These are phyloP conservation scores for Peromyscus californicus DNA, from an alignment of 2,113 vertebrate species.

Conservation along the genomic window DNA sequence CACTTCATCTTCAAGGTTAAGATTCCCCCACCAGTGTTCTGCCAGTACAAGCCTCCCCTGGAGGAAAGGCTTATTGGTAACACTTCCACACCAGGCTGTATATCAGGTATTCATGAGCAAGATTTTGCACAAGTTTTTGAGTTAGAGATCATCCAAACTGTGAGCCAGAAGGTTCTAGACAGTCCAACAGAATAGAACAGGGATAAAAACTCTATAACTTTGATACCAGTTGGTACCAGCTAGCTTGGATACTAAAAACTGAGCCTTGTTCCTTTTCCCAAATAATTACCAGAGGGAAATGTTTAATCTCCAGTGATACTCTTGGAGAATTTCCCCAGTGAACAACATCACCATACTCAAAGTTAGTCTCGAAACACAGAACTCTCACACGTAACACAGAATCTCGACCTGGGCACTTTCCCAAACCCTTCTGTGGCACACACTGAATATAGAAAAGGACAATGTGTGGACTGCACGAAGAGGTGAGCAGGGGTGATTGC, in stretches of 20 bases:
- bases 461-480: not conserved
- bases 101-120: not conserved
- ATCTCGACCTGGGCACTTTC: conserved; percentile 18
- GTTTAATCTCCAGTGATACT: conserved; percentile 7
- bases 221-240: not conserved
- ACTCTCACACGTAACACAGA: not conserved
- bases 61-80: conserved; percentile 4
- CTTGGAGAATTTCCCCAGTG: conserved; percentile 8
- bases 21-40: not conserved
- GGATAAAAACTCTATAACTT: not conserved
- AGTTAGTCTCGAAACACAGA: conserved; percentile 27
- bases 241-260: not conserved
- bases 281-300: conserved; percentile 29
- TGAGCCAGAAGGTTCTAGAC: not conserved
- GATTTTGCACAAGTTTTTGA: not conserved
- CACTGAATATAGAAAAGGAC: not conserved
- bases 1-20: conserved; percentile 45
- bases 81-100: not conserved
- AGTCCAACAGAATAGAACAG: not conserved
- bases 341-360: not conserved
- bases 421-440: not conserved
- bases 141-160: not conserved
- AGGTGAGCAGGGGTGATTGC: not conserved
- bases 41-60: not conserved
- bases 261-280: not conserved